Evolutionary conservation across 2,888 invertebrate genomes (phyloP), one percentile per base, ranked within the genome.

Genomic region (Stenodera caucasica): DNA sequence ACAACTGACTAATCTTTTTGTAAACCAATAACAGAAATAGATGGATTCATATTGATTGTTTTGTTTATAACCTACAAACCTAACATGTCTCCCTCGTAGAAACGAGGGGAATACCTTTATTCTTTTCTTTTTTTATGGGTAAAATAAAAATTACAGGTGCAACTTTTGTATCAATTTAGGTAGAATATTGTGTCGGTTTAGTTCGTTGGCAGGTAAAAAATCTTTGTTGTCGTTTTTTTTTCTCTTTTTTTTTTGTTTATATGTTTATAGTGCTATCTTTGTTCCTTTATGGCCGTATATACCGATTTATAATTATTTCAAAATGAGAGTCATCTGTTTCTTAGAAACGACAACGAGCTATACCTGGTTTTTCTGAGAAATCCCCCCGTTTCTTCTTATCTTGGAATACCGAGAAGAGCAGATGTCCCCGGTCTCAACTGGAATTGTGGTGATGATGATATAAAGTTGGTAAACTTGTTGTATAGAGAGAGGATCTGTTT

Each of bases 341-440:
- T 57, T 55, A 68, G 68, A 68, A 70, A 64, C 62, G 65, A 51
- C 65, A 65, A 65, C 66, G 64, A 65, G 64, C 59, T 58, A 60
- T 68, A 70, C 67, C 68, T 66, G 67, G 60, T 55, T 56, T 59
- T 67, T 66, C 67, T 61, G 59, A 66, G 67, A 66, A 70, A 60
- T 64, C 64, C 63, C 63, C 51, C 50, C 33, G 40, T 40, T 40
- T 18, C 40, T 40, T 53, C 62, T 67, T 58, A 58, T 59, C 62
- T 55, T 59, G 55, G 49, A 66, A 56, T 62, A 54, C 61, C 55
- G 52, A 63, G 66, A 64, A 58, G 55, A 53, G 61, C 64, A 66
- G 66, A 66, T 66, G 66, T 56, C 26, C 40, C 40, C 40, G 2
- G 9, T 18, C 9, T 18, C 8, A 14, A 40, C 40, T 18, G 40